Evolutionary conservation across 2,113 vertebrate genomes (phyloP).

Genomic region (Lonchura striata): DNA sequence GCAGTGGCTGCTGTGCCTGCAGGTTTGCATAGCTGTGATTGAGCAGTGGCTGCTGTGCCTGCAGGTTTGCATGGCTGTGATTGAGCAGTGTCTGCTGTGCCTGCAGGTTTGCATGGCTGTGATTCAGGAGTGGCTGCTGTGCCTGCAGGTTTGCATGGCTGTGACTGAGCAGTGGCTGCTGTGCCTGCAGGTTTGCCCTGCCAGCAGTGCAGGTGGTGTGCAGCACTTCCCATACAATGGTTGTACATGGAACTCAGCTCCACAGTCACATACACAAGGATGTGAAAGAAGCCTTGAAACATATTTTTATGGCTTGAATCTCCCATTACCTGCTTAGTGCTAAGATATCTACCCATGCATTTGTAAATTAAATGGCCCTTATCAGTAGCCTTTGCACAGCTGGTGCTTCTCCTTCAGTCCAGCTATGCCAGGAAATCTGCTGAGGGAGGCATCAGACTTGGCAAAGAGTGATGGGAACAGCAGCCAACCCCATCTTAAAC

Average conservation of each 20-base stretch:
- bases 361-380: background rate
- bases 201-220: fast-evolving
- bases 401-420: background rate
- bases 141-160: background rate
- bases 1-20: background rate
- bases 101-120: background rate
- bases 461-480: background rate
- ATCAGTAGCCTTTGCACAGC: background rate
- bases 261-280: background rate
- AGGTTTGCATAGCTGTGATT: background rate
- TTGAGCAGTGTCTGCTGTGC: background rate
- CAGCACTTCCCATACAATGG: fast-evolving
- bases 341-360: background rate
- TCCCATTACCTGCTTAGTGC: background rate
- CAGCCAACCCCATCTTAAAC: background rate
- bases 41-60: background rate
- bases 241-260: fast-evolving
- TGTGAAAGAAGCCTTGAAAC: background rate
- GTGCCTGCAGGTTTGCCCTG: background rate
- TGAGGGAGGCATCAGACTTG: background rate
- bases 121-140: fast-evolving
- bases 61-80: background rate
- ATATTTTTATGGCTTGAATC: background rate
- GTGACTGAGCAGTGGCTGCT: fast-evolving
- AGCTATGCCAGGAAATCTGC: background rate